Evolutionary conservation across 2,113 vertebrate genomes (phyloP).

Genomic region (Psophia crepitans): DNA sequence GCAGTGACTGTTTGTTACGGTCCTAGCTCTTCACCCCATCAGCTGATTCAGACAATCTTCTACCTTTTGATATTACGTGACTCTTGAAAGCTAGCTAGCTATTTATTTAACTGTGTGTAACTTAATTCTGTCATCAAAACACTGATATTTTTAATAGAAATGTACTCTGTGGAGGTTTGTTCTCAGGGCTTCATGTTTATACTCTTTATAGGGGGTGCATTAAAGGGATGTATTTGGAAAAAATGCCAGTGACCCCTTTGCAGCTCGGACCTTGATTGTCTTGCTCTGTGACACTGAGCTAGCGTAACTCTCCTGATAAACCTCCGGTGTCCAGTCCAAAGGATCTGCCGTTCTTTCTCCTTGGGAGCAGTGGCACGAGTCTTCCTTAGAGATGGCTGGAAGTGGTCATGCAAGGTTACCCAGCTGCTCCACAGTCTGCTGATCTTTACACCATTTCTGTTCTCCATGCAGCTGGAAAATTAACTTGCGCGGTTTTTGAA

Average conservation of each 20-base stretch:
- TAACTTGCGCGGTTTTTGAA: not conserved
- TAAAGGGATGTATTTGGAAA: not conserved
- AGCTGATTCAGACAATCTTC: not conserved
- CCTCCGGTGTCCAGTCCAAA: not conserved
- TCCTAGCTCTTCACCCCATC: not conserved
- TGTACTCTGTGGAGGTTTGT: slow-evolving; percentile 27
- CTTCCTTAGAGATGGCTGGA: not conserved
- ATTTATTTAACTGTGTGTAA: slow-evolving; percentile 7
- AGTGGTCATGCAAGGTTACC: not conserved
- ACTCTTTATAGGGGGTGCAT: not conserved
- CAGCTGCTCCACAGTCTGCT: fast-evolving
- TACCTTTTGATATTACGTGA: not conserved
- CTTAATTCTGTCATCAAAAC: slow-evolving; percentile 23
- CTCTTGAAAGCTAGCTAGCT: slow-evolving; percentile 15
- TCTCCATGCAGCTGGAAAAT: not conserved
- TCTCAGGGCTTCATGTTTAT: slow-evolving; percentile 60
- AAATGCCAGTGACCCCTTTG: not conserved
- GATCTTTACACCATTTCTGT: not conserved
- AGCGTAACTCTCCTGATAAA: not conserved
- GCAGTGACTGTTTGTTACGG: not conserved
- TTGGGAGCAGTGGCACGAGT: not conserved
- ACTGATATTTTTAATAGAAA: slow-evolving; percentile 12
- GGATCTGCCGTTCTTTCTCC: not conserved
- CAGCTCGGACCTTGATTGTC: not conserved
- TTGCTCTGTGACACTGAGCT: not conserved